phyloP scores from a whole-genome alignment of 2,888 invertebrate species.

The Pteria penguin region DNA sequence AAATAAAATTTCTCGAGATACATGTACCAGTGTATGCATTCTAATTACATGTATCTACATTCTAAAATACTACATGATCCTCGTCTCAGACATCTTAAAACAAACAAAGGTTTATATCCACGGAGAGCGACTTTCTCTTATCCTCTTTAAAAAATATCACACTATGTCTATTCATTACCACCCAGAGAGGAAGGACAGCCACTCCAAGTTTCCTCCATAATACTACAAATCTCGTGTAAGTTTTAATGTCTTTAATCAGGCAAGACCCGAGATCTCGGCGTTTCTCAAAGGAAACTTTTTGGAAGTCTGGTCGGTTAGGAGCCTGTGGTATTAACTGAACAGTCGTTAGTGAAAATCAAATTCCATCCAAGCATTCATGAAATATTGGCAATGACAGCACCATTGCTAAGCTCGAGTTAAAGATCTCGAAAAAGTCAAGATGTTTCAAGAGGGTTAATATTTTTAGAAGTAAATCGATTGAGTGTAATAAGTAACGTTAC shows the following conservation, averaged over 20 bases:
- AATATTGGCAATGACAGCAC: constrained; percentile 1
- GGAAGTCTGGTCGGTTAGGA: constrained; percentile 16
- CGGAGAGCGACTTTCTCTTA: too few species aligned
- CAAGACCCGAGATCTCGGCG: background rate
- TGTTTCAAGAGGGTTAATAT: constrained; percentile 6
- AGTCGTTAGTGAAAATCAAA: background rate
- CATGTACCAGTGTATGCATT: too few species aligned
- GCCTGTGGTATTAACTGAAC: constrained; percentile 17
- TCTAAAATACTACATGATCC: too few species aligned
- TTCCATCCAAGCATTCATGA: background rate
- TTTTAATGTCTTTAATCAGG: background rate
- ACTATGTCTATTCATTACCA: background rate
- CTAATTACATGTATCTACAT: too few species aligned
- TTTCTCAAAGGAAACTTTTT: background rate
- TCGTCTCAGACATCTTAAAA: too few species aligned
- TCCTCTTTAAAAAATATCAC: background rate
- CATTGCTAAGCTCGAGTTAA: background rate
- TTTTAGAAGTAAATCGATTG: background rate
- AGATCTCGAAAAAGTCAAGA: background rate
- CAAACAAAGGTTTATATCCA: too few species aligned
- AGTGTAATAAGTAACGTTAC: background rate
- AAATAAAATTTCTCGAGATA: too few species aligned
- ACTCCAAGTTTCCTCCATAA: background rate
- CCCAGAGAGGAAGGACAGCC: background rate
- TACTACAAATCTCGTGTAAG: background rate